Evolutionary conservation across 2,797 vertebrate genomes (phyloP).

Genomic region (Danio albolineatus): DNA sequence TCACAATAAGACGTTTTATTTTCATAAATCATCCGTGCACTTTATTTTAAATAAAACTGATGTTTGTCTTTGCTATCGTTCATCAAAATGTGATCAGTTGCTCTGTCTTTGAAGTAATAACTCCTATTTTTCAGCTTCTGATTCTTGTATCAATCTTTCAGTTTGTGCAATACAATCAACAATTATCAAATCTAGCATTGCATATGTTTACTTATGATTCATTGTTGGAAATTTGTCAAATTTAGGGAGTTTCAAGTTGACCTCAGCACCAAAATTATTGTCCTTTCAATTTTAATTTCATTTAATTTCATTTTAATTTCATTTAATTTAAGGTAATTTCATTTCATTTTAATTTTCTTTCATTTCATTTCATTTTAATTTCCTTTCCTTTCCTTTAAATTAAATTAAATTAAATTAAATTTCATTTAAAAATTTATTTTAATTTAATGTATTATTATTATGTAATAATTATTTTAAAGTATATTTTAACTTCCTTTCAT

Average conservation of each 20-base stretch:
- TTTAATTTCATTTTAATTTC: no score
- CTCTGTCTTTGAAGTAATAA: background rate
- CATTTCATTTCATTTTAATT: no score
- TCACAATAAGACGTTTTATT: background rate
- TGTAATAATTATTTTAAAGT: no score
- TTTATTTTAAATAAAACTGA: background rate
- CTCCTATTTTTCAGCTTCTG: background rate
- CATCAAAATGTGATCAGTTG: background rate
- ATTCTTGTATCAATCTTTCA: background rate
- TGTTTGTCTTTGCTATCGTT: background rate
- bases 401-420: no score
- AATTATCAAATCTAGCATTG: background rate
- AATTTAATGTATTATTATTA: no score
- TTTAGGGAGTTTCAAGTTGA: background rate
- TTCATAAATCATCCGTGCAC: background rate
- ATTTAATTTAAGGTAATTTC: no score
- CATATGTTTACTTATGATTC: no score
- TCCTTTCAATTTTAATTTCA: constrained; percentile 7
- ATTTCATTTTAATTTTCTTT: no score
- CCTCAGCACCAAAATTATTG: background rate
- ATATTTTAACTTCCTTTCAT: no score
- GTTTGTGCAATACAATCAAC: background rate
- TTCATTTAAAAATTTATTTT: no score
- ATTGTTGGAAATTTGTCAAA: no score
- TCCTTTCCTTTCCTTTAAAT: no score